Base-by-base conservation (phyloP, 30 jellyfish, hydroid and myxozoan genomes). In the Pseudorhiza aurosa region DNA sequence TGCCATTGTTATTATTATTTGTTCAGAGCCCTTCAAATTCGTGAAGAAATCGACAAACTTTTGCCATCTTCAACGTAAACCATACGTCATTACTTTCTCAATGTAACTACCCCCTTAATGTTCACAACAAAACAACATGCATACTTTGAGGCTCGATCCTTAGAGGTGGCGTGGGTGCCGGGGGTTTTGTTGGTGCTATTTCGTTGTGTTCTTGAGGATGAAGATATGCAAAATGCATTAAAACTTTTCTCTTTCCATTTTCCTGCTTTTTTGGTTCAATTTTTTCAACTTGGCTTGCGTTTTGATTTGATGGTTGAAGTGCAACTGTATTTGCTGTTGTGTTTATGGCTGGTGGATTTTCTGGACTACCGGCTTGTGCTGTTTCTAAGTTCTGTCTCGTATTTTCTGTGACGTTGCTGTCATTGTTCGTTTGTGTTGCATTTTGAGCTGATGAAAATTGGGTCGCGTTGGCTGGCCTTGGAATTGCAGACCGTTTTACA, bases 111-210 rank as follows among this genome's bases (percentile, higher is more conserved):
- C 67, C 36, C 67, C 36, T 19, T 21, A 6, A 53, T n/a, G 1
- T 10, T 24, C 14, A 49, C 2, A 43, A 19, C 4, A 76, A 1
- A 24, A 39, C 17, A 7, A 35, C 14, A 18, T 18, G 63, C 96
- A 77, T 92, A 92, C 98, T 92, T 69, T 94, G 97, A 7, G 96
- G 98, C 57, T 85, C 96, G 19, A 92, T 78, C 55, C 89, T 50
- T 31, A 92, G 75, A 22, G 98, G 98, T 67, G 89, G 88, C n/a
- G 95, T 83, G 8, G 98, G 98, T 18, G 94, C 85, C 21, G 95
- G 96, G 58, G 86, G 77, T 8, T 55, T 39, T 51, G 95, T 89
- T 58, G 95, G 96, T 58, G 53, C 79, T 4, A 87, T 55, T 56
- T 85, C 87, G n/a, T 39, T 35, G 45, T 49, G 93, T 10, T 78